Base-by-base conservation (phyloP, 2,113 vertebrate genomes). In the Tapirus terrestris region DNA sequence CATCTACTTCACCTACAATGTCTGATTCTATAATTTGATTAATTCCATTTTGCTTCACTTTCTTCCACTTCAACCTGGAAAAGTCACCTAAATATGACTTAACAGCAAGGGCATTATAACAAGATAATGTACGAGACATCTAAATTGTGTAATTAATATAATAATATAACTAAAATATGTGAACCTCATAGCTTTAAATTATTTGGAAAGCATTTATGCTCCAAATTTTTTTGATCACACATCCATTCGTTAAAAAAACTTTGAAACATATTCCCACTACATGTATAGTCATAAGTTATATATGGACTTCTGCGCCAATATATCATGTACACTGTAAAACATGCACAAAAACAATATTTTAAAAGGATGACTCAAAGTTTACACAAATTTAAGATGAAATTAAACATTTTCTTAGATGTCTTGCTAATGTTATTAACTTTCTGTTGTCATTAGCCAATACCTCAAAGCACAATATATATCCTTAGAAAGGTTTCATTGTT, bases 1-100 rank as follows among this genome's bases (percentile, higher is more conserved):
- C 60, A 89, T 39, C 45, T 89, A 67, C 43, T 93, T 73, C 56
- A 68, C 33, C 5, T 27, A 51, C 25, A 91, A 70, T 76, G 75
- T 96, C 43, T 94, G 73, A 86, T 95, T 95, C 76, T 75, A 67
- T 51, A 67, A 92, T 61, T 53, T 85, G 11, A 94, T 89, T 88
- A 82, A 95, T 63, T 60, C 25, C 23, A 73, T 72, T 96, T 45
- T 25, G 82, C 10, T 89, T 94, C 23, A 58, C 12, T 65, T 89
- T 96, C 70, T 86, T 91, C 70, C 48, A 89, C n/a, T 88, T 96
- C 21, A 85, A 39, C 39, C 43, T 77, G 53, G 16, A 82, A 92
- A 93, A 94, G 31, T 65, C 43, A 84, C 33, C 77, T 83, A 45
- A 91, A 65, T 5, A 76, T 88, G 60, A 95, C 33, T 90, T 86